A percentile compares a stretch with the other conserved stretches of the same genome.
Evolutionary conservation across 2,797 vertebrate genomes (phyloP).

Genomic region (Galaxias olidus): DNA sequence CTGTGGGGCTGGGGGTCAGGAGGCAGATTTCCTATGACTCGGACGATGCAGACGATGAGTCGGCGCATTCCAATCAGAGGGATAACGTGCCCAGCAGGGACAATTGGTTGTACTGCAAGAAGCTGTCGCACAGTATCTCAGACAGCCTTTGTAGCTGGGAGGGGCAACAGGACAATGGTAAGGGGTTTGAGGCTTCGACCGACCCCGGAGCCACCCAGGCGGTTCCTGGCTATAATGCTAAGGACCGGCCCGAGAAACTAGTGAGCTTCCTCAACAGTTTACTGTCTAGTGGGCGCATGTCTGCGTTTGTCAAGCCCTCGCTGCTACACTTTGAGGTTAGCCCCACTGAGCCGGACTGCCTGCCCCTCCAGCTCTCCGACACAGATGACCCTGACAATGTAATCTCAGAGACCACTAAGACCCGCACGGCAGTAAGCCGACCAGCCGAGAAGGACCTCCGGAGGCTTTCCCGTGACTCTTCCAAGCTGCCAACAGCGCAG

Average conservation of each 20-base stretch:
- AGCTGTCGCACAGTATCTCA: slow-evolving; percentile 84
- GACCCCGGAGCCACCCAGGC: slow-evolving; percentile 38
- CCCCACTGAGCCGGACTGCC: slow-evolving; percentile 42
- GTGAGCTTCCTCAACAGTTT: slow-evolving; percentile 78
- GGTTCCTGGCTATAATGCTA: slow-evolving; percentile 69
- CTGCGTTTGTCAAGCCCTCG: slow-evolving; percentile 61
- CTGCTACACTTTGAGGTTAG: slow-evolving; percentile 61
- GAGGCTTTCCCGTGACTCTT: slow-evolving; percentile 51
- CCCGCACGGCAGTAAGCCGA: slow-evolving; percentile 65
- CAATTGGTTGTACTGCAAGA: slow-evolving; percentile 70
- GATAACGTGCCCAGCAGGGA: slow-evolving; percentile 76
- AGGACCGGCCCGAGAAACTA: slow-evolving; percentile 83
- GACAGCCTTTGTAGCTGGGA: slow-evolving; percentile 88
- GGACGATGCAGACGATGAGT: slow-evolving; percentile 83
- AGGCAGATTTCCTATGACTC: slow-evolving; percentile 78
- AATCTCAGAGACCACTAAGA: slow-evolving; percentile 74
- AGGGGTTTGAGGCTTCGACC: slow-evolving; percentile 46
- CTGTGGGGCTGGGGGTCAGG: slow-evolving; percentile 59
- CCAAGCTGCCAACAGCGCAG: slow-evolving; percentile 64
- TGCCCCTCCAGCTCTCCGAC: slow-evolving; percentile 75
- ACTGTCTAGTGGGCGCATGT: slow-evolving; percentile 71
- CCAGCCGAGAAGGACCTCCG: slow-evolving; percentile 68
- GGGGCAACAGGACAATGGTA: slow-evolving; percentile 52
- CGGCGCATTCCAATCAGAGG: slow-evolving; percentile 64
- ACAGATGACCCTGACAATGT: slow-evolving; percentile 78